phyloP scores from a whole-genome alignment of 2,113 vertebrate species.

The Microcebus griseorufus region DNA sequence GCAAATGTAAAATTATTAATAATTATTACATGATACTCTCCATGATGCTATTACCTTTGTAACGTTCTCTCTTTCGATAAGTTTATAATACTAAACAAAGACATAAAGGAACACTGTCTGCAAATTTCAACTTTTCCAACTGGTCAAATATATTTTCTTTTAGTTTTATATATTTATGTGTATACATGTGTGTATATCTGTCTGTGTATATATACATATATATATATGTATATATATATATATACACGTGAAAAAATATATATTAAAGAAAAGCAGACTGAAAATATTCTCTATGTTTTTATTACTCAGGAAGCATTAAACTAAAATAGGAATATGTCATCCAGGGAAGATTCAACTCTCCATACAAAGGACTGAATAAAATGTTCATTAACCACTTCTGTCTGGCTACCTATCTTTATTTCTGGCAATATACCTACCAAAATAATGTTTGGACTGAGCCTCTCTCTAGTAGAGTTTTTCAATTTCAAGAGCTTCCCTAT shows the following conservation, averaged over 20 bases:
- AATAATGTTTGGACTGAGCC: neutral
- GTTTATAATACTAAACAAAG: neutral
- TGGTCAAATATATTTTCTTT: neutral
- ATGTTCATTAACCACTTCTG: neutral
- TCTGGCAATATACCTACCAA: neutral
- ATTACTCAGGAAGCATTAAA: neutral
- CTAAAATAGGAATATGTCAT: neutral
- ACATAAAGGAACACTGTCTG: neutral
- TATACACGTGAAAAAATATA: neutral
- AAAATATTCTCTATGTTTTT: neutral
- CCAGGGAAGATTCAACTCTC: neutral
- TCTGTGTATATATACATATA: neutral
- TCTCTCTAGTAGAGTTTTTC: neutral
- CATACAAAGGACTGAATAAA: neutral
- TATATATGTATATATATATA: too few species aligned
- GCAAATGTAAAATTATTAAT: slow-evolving; percentile 14
- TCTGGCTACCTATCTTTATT: neutral
- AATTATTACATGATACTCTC: neutral
- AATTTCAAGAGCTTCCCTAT: neutral
- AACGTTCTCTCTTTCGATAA: neutral
- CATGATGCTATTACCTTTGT: neutral
- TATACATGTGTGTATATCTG: neutral
- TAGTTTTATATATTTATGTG: neutral
- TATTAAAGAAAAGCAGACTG: neutral
- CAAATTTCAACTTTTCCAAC: neutral